Conservation (phyloP, 2,888 invertebrate genomes). For the Camptogramma bilineatum region DNA sequence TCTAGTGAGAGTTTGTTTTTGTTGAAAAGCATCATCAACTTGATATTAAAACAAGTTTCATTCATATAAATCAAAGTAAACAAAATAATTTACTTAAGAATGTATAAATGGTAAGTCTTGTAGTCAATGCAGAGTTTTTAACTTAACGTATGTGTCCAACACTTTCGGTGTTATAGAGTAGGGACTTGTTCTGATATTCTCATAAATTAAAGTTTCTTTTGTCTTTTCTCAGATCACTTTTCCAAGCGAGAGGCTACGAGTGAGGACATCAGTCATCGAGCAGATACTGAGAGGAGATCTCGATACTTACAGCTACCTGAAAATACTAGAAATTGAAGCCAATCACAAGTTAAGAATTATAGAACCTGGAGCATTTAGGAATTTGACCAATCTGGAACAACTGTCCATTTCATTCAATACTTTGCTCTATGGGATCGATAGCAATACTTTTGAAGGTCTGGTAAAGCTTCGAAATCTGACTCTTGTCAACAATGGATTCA, state of each 20-base stretch:
- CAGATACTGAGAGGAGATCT: constrained; percentile 75
- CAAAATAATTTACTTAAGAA: too few species aligned
- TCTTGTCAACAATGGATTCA: constrained; percentile 85
- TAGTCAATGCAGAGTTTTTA: too few species aligned
- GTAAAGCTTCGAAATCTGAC: constrained; percentile 76
- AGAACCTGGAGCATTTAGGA: constrained; percentile 77
- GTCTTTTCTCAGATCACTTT: constrained; percentile 70
- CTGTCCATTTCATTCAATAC: constrained; percentile 85
- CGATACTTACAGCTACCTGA: constrained; percentile 64
- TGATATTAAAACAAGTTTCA: too few species aligned
- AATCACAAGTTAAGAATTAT: constrained; percentile 81
- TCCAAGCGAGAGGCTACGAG: constrained; percentile 67
- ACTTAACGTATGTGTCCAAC: too few species aligned
- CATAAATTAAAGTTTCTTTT: constrained; percentile 12
- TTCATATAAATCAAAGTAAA: too few species aligned
- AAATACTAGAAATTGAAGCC: constrained; percentile 81
- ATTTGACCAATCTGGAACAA: constrained; percentile 75
- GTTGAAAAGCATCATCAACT: background rate
- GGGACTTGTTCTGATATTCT: background rate
- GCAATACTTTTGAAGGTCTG: constrained; percentile 80
- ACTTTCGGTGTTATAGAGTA: too few species aligned
- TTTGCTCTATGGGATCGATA: constrained; percentile 70
- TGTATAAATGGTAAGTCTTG: too few species aligned
- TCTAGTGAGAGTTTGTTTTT: background rate
- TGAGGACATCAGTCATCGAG: constrained; percentile 80